Conservation (phyloP, 1,140 invertebrate species). For the Hycleus cichorii region DNA sequence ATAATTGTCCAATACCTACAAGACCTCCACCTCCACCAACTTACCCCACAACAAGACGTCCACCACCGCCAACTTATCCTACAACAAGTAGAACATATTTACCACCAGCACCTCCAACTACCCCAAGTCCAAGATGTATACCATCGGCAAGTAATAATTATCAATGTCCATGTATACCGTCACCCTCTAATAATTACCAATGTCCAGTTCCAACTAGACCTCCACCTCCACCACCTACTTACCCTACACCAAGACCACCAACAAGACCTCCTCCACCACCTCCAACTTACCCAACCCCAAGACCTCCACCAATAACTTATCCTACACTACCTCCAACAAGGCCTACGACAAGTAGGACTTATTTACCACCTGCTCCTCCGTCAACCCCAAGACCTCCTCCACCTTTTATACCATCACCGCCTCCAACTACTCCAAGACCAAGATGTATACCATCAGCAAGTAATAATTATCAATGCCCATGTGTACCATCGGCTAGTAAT, state of each 20-base stretch:
- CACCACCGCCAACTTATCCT: too few species aligned
- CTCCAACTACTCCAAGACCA: slow-evolving; percentile 10
- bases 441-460: not conserved
- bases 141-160: not conserved
- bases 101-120: not conserved
- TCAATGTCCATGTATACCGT: not conserved
- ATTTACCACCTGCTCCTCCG: slow-evolving; percentile 10
- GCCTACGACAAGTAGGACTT: not conserved
- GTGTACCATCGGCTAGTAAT: not conserved
- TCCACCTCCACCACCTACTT: not conserved
- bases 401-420: slow-evolving; percentile 4
- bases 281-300: not conserved
- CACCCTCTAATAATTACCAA: not conserved
- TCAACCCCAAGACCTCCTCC: slow-evolving; percentile 9
- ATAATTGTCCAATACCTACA: not conserved
- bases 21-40: too few species aligned
- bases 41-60: too few species aligned
- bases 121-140: slow-evolving; percentile 1
- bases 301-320: not conserved
- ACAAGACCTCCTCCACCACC: not conserved
- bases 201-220: not conserved
- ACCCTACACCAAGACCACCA: not conserved
- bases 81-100: not conserved
- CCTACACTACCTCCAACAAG: not conserved
- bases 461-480: not conserved